phyloP scores from a whole-genome alignment of 1,140 invertebrate species.

The Drosophila sp. region DNA sequence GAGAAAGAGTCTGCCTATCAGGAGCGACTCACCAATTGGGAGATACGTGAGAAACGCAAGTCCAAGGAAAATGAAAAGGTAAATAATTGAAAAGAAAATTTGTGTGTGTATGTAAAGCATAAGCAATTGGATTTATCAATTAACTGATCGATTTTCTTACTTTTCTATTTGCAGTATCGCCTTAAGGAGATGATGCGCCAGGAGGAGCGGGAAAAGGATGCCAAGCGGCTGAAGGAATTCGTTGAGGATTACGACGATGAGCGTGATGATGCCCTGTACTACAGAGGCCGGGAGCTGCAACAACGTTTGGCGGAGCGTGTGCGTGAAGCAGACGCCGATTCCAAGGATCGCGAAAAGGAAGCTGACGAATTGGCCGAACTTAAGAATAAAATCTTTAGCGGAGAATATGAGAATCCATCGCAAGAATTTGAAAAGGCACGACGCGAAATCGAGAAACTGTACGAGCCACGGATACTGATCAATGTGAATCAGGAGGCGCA shows the following conservation, averaged over 20 bases:
- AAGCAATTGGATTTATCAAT: no score
- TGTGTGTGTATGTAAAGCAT: no score
- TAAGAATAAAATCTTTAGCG: constrained; percentile 92
- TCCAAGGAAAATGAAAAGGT: constrained; percentile 95
- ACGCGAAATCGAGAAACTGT: constrained; percentile 92
- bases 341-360: constrained; percentile 94
- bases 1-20: constrained; percentile 98
- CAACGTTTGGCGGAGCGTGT: constrained; percentile 95
- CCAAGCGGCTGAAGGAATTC: constrained; percentile 97
- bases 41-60: constrained; percentile 96
- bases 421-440: constrained; percentile 92
- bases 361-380: constrained; percentile 96
- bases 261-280: constrained; percentile 97
- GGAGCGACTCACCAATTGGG: constrained; percentile 94
- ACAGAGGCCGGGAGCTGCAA: constrained; percentile 95
- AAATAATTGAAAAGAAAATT: not conserved
- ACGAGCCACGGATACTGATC: constrained; percentile 92
- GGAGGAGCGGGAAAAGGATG: constrained; percentile 94
- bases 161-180: constrained; percentile 86
- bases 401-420: constrained; percentile 89
- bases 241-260: constrained; percentile 99
- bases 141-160: not conserved
- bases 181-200: constrained; percentile 93
- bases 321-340: constrained; percentile 96
- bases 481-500: constrained; percentile 85